phyloP scores from a whole-genome alignment of 37 sponge, comb jelly and placozoan species.

The Beroe ovata region DNA sequence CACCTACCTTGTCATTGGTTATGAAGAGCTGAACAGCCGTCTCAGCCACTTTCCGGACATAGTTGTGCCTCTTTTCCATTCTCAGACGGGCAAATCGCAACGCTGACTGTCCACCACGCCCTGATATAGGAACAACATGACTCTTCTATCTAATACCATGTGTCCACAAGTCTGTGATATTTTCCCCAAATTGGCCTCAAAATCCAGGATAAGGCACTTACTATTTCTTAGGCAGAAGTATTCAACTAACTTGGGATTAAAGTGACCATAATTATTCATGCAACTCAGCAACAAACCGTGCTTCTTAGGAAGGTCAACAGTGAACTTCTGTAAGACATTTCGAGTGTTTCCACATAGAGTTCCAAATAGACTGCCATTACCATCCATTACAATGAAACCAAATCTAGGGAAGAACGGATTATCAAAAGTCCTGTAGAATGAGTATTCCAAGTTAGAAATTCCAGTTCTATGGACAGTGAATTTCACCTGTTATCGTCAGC shows the following conservation, averaged over 20 bases:
- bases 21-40: conserved; percentile 93
- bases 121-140: conserved; percentile 13
- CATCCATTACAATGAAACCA: conserved; percentile 99
- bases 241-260: no score
- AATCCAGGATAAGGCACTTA: no score
- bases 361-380: conserved; percentile 97
- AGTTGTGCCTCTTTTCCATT: conserved; percentile 97
- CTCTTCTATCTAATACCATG: no score
- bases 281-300: conserved; percentile 87
- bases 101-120: conserved; percentile 92
- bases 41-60: conserved; percentile 95
- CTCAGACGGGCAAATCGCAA: conserved; percentile 96
- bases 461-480: no score
- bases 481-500: conserved; percentile 94
- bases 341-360: conserved; percentile 95
- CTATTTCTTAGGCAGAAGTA: no score
- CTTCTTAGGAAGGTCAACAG: conserved; percentile 98
- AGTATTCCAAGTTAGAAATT: not conserved
- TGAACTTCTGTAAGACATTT: conserved; percentile 98
- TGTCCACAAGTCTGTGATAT: no score
- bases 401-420: conserved; percentile 72
- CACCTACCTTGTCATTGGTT: conserved; percentile 77
- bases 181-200: no score
- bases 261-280: no score
- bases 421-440: not conserved